Base-by-base conservation (phyloP, 2,888 invertebrate species). In the Leucoptera coffeella region DNA sequence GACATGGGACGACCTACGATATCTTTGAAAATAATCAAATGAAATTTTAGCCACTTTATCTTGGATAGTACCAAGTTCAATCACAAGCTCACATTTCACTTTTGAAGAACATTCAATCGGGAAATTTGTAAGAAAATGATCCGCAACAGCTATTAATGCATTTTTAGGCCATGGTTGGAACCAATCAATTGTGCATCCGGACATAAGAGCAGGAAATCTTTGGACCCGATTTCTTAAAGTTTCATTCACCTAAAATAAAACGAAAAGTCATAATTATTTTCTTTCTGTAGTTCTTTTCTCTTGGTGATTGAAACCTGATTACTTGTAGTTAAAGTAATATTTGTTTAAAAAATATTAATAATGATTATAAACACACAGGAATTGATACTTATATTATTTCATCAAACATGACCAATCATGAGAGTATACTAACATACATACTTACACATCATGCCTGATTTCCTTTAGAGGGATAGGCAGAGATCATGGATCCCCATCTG, bases 171-270 rank as follows among this genome's bases (percentile, higher is more conserved):
- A 96, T 3, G 94, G 91, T 49, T 94, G 94, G 43, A 95, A 94
- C 96, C 96, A 96, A 56, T 96, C 93, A 36, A 96, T 90, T 1
- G 95, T 96, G 48, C 96, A 96, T 7, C 95, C 95, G n/a, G 94
- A 92, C 39, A 95, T 92, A 17, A 96, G 67, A 1, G 94, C 94
- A 2, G 96, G 95, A 50, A 96, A 96, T 38, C 92, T 78, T 49
- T 93, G 76, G 1, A 94, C 90, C 34, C 94, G 75, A 40, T 84
- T 85, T 29, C 94, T 74, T 47, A 96, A 95, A 35, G 93, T 93
- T 71, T 95, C 95, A n/a, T 95, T 94, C 0, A 94, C 85, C 86
- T 86, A 39, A 17, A 17, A 17, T 7, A n/a, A n/a, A n/a, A n/a
- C n/a, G n/a, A n/a, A n/a, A n/a, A n/a, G n/a, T n/a, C n/a, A n/a